A percentile compares a stretch with the other conserved stretches of the same genome.
Evolutionary conservation across 92 coral and sea anemone species (phyloP).

Genomic region (Zoanthus gigantus): DNA sequence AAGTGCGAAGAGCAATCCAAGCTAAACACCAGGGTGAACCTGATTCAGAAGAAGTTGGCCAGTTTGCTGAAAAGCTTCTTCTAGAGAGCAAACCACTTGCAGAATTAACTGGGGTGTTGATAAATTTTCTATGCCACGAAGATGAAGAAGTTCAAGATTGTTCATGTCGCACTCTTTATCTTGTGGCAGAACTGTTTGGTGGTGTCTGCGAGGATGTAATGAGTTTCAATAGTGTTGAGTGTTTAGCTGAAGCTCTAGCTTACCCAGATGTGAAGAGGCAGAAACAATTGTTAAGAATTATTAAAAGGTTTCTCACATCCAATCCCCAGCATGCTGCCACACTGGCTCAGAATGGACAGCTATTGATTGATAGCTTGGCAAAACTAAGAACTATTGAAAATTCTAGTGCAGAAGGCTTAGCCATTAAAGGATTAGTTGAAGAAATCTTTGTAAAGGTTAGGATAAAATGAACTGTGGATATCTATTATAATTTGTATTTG

Average conservation of each 20-base stretch:
- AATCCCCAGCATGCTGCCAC: constrained; percentile 63
- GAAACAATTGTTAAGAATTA: constrained; percentile 88
- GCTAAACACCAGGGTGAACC: constrained; percentile 75
- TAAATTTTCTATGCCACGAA: constrained; percentile 80
- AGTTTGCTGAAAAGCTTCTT: constrained; percentile 85
- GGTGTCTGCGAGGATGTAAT: constrained; percentile 86
- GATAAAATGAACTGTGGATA: neutral
- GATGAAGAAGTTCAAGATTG: constrained; percentile 88
- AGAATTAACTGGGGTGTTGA: constrained; percentile 86
- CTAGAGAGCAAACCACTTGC: constrained; percentile 89
- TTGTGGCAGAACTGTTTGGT: constrained; percentile 93
- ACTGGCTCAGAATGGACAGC: constrained; percentile 55
- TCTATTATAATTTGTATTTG: neutral
- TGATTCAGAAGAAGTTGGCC: constrained; percentile 63
- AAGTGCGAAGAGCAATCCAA: constrained; percentile 96
- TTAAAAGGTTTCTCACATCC: constrained; percentile 90
- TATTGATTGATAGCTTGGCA: constrained; percentile 59
- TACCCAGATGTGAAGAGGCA: constrained; percentile 71
- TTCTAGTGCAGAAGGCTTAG: constrained; percentile 59
- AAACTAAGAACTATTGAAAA: constrained; percentile 27
- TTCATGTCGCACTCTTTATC: constrained; percentile 85
- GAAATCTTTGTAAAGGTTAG: constrained; percentile 75
- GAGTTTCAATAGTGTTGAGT: constrained; percentile 79
- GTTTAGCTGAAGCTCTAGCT: constrained; percentile 83
- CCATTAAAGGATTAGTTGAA: constrained; percentile 62